Conservation (phyloP, 2,113 vertebrate genomes). For the Elaphurus davidianus region DNA sequence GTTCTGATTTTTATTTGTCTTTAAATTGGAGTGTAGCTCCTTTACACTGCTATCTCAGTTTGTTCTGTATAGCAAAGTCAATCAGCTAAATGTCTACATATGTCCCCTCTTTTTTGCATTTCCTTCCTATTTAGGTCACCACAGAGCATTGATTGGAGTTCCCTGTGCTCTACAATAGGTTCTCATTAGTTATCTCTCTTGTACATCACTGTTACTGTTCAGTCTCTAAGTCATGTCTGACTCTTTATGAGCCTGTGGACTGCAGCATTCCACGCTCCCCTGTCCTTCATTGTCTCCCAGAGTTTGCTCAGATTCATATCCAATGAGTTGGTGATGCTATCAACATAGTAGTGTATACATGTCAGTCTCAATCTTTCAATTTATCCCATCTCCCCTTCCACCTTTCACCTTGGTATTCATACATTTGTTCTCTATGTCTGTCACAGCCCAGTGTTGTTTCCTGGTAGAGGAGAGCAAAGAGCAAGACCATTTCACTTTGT, state of each 20-base stretch:
- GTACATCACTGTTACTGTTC: not conserved
- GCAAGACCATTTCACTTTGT: fast-evolving
- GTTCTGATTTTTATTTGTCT: not conserved
- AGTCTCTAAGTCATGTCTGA: not conserved
- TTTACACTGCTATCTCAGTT: not conserved
- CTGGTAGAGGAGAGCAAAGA: not conserved
- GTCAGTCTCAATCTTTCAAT: not conserved
- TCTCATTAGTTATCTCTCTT: not conserved
- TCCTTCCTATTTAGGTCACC: not conserved
- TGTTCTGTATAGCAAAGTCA: not conserved
- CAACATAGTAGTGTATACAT: not conserved
- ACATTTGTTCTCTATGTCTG: not conserved
- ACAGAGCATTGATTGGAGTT: not conserved
- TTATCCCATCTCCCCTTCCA: not conserved
- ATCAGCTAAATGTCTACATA: not conserved
- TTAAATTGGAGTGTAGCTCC: not conserved
- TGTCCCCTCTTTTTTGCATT: not conserved
- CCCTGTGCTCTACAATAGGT: not conserved
- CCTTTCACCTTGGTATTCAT: not conserved
- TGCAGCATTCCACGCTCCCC: not conserved
- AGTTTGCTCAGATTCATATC: not conserved
- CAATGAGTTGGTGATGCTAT: not conserved
- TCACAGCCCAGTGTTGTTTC: not conserved
- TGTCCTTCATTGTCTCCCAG: not conserved
- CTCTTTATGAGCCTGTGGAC: not conserved